Percentiles rank a stretch among this genome's conserved stretches.
phyloP scores from a whole-genome alignment of 2,797 vertebrate species.

The Prunella strophiata region DNA sequence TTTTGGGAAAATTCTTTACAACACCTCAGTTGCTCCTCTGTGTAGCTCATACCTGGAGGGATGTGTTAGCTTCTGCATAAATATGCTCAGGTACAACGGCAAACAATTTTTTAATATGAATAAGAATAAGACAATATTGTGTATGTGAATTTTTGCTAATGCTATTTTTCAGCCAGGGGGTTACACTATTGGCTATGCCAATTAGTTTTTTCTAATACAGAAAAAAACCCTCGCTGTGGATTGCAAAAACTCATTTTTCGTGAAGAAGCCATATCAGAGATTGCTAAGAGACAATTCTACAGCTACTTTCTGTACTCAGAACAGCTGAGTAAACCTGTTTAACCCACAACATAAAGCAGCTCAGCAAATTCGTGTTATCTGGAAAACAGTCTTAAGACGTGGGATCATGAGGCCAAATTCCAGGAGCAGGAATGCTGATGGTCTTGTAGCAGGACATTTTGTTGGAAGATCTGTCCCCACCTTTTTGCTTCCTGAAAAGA shows the following conservation, averaged over 20 bases:
- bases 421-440: background rate
- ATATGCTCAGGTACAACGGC: background rate
- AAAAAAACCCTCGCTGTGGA: background rate
- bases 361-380: background rate
- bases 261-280: background rate
- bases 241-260: background rate
- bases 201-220: background rate
- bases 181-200: background rate
- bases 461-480: background rate
- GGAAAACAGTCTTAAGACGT: background rate
- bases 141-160: background rate
- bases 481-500: background rate
- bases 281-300: background rate
- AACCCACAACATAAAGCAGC: background rate
- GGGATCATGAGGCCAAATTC: background rate
- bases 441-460: background rate
- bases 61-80: background rate
- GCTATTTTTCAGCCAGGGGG: background rate
- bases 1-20: background rate
- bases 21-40: background rate
- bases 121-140: background rate
- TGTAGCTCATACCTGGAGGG: background rate
- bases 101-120: background rate
- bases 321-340: background rate
- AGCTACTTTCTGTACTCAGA: background rate